These are phyloP conservation scores for Odontocerum albicorne DNA, from an alignment of 2,888 invertebrate species.

Conservation along the genomic window DNA sequence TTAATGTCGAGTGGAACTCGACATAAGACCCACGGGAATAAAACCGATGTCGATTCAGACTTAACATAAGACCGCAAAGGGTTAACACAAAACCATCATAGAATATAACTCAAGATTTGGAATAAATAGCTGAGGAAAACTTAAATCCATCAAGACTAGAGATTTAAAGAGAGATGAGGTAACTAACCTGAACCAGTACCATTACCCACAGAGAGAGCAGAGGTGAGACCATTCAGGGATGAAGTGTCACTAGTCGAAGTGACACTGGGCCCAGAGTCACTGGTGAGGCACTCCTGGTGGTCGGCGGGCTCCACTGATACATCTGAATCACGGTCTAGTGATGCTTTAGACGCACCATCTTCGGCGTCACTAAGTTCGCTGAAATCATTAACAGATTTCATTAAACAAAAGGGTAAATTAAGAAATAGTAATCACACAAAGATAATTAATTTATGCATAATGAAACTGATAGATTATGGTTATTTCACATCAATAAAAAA, in stretches of 20 bases:
- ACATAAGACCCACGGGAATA: too few species aligned
- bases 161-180: neutral
- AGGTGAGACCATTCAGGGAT: constrained; percentile 32
- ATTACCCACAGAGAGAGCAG: constrained; percentile 27
- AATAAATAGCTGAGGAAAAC: too few species aligned
- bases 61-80: too few species aligned
- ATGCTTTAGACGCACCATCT: constrained; percentile 32
- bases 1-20: too few species aligned
- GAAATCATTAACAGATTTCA: neutral
- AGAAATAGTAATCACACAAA: neutral
- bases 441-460: neutral
- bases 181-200: constrained; percentile 18
- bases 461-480: too few species aligned
- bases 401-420: neutral
- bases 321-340: constrained; percentile 32
- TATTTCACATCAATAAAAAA: too few species aligned
- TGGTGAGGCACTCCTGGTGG: constrained; percentile 35
- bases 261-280: constrained; percentile 35
- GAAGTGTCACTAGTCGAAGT: constrained; percentile 34
- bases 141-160: neutral
- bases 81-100: too few species aligned
- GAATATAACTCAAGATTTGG: too few species aligned
- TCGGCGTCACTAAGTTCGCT: constrained; percentile 34
- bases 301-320: constrained; percentile 33
- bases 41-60: too few species aligned